These are phyloP conservation scores for Oscheius sp. DNA, from an alignment of 1,140 invertebrate species.

Conservation along the genomic window DNA sequence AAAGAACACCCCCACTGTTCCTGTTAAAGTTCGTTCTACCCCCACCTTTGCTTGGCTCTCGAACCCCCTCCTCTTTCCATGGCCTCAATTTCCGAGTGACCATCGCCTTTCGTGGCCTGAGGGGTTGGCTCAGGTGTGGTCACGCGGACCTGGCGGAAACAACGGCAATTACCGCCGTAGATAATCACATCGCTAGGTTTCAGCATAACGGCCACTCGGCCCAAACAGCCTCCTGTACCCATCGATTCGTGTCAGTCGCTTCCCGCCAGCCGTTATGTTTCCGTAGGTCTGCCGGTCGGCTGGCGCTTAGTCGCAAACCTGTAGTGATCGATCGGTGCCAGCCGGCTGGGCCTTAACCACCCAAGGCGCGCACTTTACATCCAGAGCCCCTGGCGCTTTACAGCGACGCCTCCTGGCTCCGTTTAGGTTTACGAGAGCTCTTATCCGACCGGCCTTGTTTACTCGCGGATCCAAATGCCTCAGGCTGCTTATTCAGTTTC, in stretches of 20 bases:
- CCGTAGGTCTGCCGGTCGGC: not conserved
- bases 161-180: slow-evolving; percentile 1
- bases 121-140: no score
- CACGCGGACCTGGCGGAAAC: slow-evolving; percentile 3
- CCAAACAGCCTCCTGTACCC: not conserved
- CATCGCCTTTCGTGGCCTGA: no score
- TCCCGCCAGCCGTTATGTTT: not conserved
- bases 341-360: not conserved
- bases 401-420: not conserved
- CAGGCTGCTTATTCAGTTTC: no score
- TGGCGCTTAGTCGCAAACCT: not conserved
- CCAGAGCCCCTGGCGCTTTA: not conserved
- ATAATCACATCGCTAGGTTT: not conserved
- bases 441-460: no score
- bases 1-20: not conserved
- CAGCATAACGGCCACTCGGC: not conserved
- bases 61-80: not conserved
- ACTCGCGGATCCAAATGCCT: no score
- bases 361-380: slow-evolving; percentile 2
- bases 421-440: slow-evolving; percentile 11
- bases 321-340: not conserved
- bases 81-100: not conserved
- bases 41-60: not conserved
- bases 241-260: not conserved
- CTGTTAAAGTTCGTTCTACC: not conserved